Conservation (phyloP, 2,113 vertebrate genomes). For the Cyanoramphus novaezelandiae region DNA sequence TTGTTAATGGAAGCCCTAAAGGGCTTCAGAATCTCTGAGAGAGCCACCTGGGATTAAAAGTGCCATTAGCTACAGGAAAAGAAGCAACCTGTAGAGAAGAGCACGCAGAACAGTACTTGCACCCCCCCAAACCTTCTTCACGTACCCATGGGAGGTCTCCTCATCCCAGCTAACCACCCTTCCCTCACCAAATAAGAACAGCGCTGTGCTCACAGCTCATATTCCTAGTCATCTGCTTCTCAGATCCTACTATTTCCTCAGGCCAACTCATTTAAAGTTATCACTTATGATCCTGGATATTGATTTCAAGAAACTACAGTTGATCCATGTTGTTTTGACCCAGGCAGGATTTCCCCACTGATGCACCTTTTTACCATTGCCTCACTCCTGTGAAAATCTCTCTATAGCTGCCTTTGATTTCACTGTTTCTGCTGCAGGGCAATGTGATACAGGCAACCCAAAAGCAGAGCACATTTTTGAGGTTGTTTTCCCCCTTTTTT, state of each 20-base stretch:
- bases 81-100: not conserved
- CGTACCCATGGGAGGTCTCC: rapidly evolving
- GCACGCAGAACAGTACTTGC: not conserved
- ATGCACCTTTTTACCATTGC: not conserved
- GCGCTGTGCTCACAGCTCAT: rapidly evolving
- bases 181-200: not conserved
- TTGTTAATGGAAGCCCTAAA: not conserved
- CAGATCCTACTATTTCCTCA: not conserved
- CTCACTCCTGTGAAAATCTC: not conserved
- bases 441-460: not conserved
- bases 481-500: not conserved
- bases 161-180: not conserved
- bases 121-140: not conserved
- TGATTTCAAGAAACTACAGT: not conserved
- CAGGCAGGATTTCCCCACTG: not conserved
- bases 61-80: not conserved
- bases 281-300: not conserved
- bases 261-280: not conserved
- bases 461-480: not conserved
- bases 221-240: not conserved
- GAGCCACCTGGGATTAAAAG: not conserved
- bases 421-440: not conserved
- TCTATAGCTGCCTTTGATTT: not conserved
- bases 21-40: not conserved
- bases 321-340: not conserved